Percentiles rank a stretch among this genome's conserved stretches.
Conservation (phyloP, 2,888 invertebrate genomes). For the Acanthosepion pharaonis region DNA sequence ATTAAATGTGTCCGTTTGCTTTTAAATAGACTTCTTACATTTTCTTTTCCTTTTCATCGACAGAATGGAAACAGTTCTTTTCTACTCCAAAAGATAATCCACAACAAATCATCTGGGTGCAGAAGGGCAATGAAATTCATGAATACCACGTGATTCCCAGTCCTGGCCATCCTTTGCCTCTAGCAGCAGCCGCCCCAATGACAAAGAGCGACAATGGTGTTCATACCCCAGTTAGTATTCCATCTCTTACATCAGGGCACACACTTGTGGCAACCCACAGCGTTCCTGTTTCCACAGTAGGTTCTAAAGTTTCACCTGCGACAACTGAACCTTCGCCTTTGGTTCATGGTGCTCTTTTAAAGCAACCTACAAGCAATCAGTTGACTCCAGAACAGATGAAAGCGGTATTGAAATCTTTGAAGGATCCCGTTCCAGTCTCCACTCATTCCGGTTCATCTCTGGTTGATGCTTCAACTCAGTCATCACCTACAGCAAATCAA, state of each 20-base stretch:
- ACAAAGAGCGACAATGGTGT: not conserved
- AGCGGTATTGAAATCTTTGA: constrained; percentile 64
- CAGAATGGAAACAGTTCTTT: not conserved
- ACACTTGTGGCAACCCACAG: not conserved
- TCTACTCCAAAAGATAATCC: constrained; percentile 40
- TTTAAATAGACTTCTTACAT: not conserved
- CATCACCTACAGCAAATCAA: constrained; percentile 50
- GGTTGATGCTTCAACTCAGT: constrained; percentile 57
- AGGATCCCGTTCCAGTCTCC: constrained; percentile 60
- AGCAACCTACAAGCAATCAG: constrained; percentile 60
- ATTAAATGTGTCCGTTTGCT: no score
- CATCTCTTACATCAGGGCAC: not conserved
- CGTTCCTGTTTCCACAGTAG: not conserved
- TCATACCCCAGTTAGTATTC: constrained; percentile 24
- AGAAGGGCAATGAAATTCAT: constrained; percentile 43
- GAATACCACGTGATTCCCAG: constrained; percentile 33
- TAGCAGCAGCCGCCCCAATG: not conserved
- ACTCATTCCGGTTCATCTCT: constrained; percentile 52
- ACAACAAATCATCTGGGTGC: constrained; percentile 40
- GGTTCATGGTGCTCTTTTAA: constrained; percentile 54
- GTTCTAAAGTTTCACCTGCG: not conserved
- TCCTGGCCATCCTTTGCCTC: not conserved
- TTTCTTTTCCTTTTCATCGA: not conserved
- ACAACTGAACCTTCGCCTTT: constrained; percentile 47
- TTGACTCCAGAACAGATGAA: constrained; percentile 66